phyloP scores from a whole-genome alignment of 2,888 invertebrate genomes.

The Drosophila sordidula region DNA sequence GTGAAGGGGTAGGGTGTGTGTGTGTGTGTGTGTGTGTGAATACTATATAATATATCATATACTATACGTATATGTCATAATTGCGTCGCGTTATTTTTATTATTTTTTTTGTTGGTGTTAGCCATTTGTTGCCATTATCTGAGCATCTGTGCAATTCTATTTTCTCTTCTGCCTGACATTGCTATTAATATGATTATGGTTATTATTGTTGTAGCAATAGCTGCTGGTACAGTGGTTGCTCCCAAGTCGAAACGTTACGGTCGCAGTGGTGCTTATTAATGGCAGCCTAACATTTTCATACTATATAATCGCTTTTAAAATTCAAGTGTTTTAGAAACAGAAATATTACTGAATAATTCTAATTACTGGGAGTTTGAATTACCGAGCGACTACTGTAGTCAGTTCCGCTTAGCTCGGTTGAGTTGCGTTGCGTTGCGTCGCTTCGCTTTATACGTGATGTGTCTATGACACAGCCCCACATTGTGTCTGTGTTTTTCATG shows the following conservation, averaged over 20 bases:
- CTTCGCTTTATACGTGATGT: conserved; percentile 46
- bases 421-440: conserved; percentile 23
- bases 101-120: conserved; percentile 32
- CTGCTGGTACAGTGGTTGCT: neutral
- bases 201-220: conserved; percentile 25
- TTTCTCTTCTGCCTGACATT: conserved; percentile 34
- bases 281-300: no score
- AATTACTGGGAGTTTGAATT: neutral
- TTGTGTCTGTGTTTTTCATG: conserved; percentile 9
- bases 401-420: conserved; percentile 21
- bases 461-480: conserved; percentile 19
- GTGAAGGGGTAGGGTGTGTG: neutral
- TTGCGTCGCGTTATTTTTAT: conserved; percentile 55
- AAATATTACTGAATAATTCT: neutral
- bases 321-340: no score
- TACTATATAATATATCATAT: conserved; percentile 4
- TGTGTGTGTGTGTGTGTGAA: neutral
- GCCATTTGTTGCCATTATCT: conserved; percentile 48
- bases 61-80: conserved; percentile 54
- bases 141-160: conserved; percentile 55
- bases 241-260: no score
- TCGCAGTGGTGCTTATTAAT: no score
- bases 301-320: no score
- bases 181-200: conserved; percentile 58
- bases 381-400: conserved; percentile 5